phyloP scores from a whole-genome alignment of 23 tunicate species.

The Trididemnum nubilum region DNA sequence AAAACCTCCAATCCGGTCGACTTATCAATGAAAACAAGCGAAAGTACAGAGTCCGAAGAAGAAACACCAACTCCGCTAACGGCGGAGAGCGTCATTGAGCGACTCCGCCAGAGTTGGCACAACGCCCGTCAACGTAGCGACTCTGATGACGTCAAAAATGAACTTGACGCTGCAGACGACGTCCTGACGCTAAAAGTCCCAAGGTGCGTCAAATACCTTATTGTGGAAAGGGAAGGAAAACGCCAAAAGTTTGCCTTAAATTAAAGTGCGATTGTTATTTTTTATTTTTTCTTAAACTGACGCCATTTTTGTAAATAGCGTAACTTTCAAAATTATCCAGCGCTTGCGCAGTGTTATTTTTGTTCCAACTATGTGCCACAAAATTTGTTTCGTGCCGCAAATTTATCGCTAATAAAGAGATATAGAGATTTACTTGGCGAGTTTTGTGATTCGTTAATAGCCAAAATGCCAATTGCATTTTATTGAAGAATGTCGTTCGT shows the following conservation, averaged over 20 bases:
- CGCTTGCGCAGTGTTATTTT: slow-evolving; percentile 12
- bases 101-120: slow-evolving; percentile 60
- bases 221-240: slow-evolving; percentile 62
- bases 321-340: background rate
- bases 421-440: too few relatives aligned
- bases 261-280: too few relatives aligned
- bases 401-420: background rate
- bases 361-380: background rate
- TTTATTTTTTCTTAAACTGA: background rate
- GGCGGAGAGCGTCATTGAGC: slow-evolving; percentile 57
- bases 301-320: slow-evolving; percentile 11
- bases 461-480: too few relatives aligned
- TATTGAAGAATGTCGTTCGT: too few relatives aligned
- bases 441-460: too few relatives aligned
- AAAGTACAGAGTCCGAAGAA: slow-evolving; percentile 13
- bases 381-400: background rate
- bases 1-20: slow-evolving; percentile 32
- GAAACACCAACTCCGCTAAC: slow-evolving; percentile 20
- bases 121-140: slow-evolving; percentile 31
- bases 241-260: slow-evolving; percentile 41
- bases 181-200: slow-evolving; percentile 74
- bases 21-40: slow-evolving; percentile 14
- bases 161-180: slow-evolving; percentile 44
- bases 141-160: slow-evolving; percentile 50
- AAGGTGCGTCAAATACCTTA: slow-evolving; percentile 36